phyloP scores from a whole-genome alignment of 2,113 vertebrate species.

The Passer domesticus region DNA sequence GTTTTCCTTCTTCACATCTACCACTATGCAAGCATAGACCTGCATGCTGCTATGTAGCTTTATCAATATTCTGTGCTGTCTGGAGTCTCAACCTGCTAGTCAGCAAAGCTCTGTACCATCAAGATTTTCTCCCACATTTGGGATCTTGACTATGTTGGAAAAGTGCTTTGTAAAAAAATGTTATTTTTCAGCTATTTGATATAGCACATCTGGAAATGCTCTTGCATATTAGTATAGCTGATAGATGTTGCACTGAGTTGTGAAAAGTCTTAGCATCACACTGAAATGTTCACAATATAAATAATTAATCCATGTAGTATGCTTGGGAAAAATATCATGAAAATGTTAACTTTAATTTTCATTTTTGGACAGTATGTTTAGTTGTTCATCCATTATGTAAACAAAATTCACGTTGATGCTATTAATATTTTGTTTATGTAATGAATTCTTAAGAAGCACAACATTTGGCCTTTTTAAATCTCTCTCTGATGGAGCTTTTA shows the following conservation, averaged over 20 bases:
- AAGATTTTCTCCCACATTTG: neutral
- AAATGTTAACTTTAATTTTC: neutral
- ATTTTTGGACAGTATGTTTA: neutral
- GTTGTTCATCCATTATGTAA: neutral
- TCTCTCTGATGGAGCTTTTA: neutral
- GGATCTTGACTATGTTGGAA: neutral
- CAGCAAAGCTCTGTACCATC: neutral
- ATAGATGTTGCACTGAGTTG: neutral
- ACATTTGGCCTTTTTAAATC: neutral
- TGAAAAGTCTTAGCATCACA: neutral
- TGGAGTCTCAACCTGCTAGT: neutral
- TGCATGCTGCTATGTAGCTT: accelerated
- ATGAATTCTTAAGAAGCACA: neutral
- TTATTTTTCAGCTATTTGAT: neutral
- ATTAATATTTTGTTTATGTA: neutral
- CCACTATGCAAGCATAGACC: neutral
- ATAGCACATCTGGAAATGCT: accelerated
- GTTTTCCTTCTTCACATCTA: neutral
- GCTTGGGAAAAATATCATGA: neutral
- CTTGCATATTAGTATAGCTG: neutral
- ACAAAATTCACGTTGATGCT: neutral
- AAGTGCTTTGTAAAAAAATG: neutral
- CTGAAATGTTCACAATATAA: neutral
- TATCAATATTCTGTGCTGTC: neutral
- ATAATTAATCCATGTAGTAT: neutral